Conservation (phyloP, 2,797 vertebrate genomes). For the Xenops minutus region DNA sequence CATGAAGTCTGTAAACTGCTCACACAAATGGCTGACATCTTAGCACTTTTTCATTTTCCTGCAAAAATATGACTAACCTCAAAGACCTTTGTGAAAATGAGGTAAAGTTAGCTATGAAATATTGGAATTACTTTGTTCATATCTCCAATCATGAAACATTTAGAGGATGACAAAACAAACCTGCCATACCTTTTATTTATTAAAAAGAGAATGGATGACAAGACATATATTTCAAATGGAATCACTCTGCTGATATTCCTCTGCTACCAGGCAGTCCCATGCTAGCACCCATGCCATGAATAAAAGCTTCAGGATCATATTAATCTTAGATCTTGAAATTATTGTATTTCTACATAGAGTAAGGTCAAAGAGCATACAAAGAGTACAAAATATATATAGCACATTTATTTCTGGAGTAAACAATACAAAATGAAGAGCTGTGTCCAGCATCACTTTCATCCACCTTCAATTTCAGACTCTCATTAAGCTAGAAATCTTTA, state of each 20-base stretch:
- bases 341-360: background rate
- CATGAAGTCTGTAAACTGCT: background rate
- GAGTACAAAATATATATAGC: fast-evolving
- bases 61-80: background rate
- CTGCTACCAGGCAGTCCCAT: background rate
- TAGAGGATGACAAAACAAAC: slow-evolving; percentile 21
- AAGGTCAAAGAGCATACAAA: background rate
- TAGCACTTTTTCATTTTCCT: slow-evolving; percentile 9
- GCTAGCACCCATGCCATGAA: background rate
- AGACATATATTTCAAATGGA: background rate
- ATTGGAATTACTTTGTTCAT: background rate
- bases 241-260: background rate
- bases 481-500: background rate
- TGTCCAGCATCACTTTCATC: background rate
- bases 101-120: slow-evolving; percentile 13
- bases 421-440: background rate
- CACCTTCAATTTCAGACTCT: background rate
- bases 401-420: background rate
- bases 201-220: background rate
- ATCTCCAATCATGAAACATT: slow-evolving; percentile 1
- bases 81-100: slow-evolving; percentile 32
- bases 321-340: background rate
- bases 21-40: background rate
- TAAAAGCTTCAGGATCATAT: background rate
- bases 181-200: background rate